Evolutionary conservation across 2,888 invertebrate genomes (phyloP).

Genomic region (Polyploca ridens): DNA sequence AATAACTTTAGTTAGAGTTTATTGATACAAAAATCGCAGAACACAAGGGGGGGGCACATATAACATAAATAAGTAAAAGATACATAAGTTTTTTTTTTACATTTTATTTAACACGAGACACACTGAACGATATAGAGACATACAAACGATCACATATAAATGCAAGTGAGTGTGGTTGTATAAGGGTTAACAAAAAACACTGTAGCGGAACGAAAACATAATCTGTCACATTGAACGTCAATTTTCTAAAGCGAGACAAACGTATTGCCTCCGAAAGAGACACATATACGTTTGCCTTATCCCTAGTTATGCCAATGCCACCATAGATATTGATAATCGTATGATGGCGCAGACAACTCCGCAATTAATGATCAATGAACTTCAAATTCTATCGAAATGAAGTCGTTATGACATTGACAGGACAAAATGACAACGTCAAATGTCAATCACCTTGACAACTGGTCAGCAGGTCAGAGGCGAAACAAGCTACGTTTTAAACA

Average conservation of each 20-base stretch:
- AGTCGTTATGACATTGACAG: slow-evolving; percentile 22
- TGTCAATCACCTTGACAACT: slow-evolving; percentile 32
- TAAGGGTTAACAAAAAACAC: slow-evolving; percentile 57
- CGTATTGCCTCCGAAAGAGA: slow-evolving; percentile 12
- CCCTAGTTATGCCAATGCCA: slow-evolving; percentile 39
- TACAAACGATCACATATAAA: slow-evolving; percentile 56
- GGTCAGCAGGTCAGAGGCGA: slow-evolving; percentile 56
- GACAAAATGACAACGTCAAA: slow-evolving; percentile 17
- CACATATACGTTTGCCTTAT: slow-evolving; percentile 21
- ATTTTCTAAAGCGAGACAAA: slow-evolving; percentile 21
- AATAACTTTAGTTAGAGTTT: slow-evolving; percentile 30
- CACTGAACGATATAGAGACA: slow-evolving; percentile 26
- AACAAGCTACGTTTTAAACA: slow-evolving; percentile 25
- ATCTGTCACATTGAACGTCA: slow-evolving; percentile 21
- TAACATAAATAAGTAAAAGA: slow-evolving; percentile 30
- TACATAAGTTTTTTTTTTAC: slow-evolving; percentile 24
- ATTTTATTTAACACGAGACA: slow-evolving; percentile 46
- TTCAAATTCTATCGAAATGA: slow-evolving; percentile 22
- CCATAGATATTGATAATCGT: slow-evolving; percentile 66
- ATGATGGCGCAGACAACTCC: slow-evolving; percentile 60
- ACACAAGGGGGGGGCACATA: slow-evolving; percentile 40
- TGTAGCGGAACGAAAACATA: slow-evolving; percentile 69
- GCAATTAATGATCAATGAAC: slow-evolving; percentile 38
- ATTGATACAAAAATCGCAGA: slow-evolving; percentile 31
- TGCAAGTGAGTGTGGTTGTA: slow-evolving; percentile 83